These are phyloP conservation scores for Ectropis crepuscularia DNA, from an alignment of 2,888 invertebrate genomes.

Conservation along the genomic window DNA sequence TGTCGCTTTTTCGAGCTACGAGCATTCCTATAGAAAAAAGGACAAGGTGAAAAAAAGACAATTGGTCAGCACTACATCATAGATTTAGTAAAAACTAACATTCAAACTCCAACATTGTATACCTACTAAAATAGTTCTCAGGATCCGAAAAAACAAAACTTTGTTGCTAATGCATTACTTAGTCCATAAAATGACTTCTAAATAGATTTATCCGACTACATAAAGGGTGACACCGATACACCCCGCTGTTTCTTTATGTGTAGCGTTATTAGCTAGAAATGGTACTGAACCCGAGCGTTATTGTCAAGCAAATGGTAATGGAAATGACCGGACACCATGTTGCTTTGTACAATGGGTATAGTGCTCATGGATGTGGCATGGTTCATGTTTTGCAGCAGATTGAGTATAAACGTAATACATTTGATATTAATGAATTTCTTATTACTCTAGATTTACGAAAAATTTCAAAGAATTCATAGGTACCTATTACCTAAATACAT, in stretches of 20 bases:
- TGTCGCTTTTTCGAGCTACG: too few relatives aligned
- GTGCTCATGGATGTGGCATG: conserved; percentile 48
- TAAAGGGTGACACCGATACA: conserved; percentile 79
- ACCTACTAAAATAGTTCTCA: too few relatives aligned
- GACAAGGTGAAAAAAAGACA: too few relatives aligned
- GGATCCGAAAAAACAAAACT: not conserved
- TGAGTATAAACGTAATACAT: not conserved
- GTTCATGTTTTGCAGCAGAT: not conserved
- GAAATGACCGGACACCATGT: conserved; percentile 76
- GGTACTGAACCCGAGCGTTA: conserved; percentile 73
- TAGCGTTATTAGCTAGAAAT: conserved; percentile 77
- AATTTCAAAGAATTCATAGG: too few relatives aligned
- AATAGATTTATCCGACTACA: conserved; percentile 57
- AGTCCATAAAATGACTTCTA: conserved; percentile 34
- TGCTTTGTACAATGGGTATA: conserved; percentile 63
- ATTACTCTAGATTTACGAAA: too few relatives aligned
- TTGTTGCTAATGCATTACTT: conserved; percentile 23
- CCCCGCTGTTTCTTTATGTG: conserved; percentile 81
- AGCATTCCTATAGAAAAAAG: too few relatives aligned
- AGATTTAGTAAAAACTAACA: too few relatives aligned
- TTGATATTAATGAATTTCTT: too few relatives aligned
- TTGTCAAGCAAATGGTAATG: conserved; percentile 81
- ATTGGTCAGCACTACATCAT: too few relatives aligned
- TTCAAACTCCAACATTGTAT: too few relatives aligned
- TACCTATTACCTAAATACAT: too few relatives aligned